These are phyloP conservation scores for Venusia cambrica DNA, from an alignment of 2,888 invertebrate genomes.

Conservation along the genomic window DNA sequence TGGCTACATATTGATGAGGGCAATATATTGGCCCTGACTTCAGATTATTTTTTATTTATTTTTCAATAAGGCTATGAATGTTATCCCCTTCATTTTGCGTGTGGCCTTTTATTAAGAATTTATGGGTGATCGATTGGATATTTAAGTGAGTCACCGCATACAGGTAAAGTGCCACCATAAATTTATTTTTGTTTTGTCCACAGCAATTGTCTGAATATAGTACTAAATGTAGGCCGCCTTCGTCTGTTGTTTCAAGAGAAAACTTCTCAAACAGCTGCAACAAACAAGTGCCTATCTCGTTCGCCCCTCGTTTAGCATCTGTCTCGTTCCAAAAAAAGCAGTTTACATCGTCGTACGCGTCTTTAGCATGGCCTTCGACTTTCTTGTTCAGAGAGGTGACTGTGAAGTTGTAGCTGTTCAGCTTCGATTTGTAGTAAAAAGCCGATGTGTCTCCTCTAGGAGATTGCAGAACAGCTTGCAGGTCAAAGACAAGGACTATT, in stretches of 20 bases:
- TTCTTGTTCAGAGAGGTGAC: constrained; percentile 1
- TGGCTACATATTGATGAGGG: constrained; percentile 16
- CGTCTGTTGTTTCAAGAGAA: not conserved
- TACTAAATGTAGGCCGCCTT: constrained; percentile 20
- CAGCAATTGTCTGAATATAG: constrained; percentile 41
- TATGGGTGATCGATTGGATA: constrained; percentile 27
- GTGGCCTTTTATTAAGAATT: constrained; percentile 41
- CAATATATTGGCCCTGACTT: constrained; percentile 16
- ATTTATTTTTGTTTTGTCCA: constrained; percentile 38
- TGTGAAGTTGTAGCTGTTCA: constrained; percentile 5
- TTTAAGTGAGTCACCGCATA: not conserved
- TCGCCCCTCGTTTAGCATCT: constrained; percentile 34
- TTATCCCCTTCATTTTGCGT: constrained; percentile 41
- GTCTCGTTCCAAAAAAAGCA: constrained; percentile 39
- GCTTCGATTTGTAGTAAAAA: no score
- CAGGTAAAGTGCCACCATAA: constrained; percentile 9
- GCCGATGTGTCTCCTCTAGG: no score
- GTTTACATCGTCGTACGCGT: constrained; percentile 13
- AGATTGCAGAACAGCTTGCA: no score
- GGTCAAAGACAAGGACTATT: no score
- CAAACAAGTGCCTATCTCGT: constrained; percentile 3
- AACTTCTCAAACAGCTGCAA: no score
- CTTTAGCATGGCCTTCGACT: constrained; percentile 9
- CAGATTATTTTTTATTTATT: constrained; percentile 12
- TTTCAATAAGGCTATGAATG: constrained; percentile 13